Percentiles rank a stretch among this genome's conserved stretches.
These are phyloP conservation scores for Lamprotornis superbus DNA, from an alignment of 2,113 vertebrate genomes.

Conservation along the genomic window DNA sequence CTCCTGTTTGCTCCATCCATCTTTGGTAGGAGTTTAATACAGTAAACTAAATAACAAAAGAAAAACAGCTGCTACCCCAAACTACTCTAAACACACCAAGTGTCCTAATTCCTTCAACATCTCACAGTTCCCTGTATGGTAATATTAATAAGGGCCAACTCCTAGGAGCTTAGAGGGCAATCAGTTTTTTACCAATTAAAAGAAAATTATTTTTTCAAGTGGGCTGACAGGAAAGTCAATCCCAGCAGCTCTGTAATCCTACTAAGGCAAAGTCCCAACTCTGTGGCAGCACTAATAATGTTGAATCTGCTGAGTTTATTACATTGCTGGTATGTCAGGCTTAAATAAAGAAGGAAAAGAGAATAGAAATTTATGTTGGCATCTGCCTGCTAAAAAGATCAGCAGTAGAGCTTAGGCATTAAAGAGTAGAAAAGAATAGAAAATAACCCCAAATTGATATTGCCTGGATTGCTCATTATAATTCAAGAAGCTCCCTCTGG, in stretches of 20 bases:
- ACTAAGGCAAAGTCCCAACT: background rate
- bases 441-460: background rate
- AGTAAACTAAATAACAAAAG: background rate
- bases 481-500: background rate
- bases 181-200: background rate
- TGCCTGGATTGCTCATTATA: background rate
- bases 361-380: constrained; percentile 21
- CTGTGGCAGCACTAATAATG: background rate
- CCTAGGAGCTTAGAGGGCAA: background rate
- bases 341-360: constrained; percentile 30
- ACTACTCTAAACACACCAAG: background rate
- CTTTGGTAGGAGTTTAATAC: background rate
- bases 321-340: background rate
- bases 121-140: background rate
- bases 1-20: background rate
- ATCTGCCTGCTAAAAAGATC: background rate
- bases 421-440: background rate
- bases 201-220: constrained; percentile 24
- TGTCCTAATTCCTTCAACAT: background rate
- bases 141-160: background rate
- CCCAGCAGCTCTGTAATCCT: background rate
- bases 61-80: background rate
- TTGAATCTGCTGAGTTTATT: background rate
- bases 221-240: background rate
- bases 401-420: background rate